Conservation (phyloP, 2,797 vertebrate genomes). For the Falco biarmicus region DNA sequence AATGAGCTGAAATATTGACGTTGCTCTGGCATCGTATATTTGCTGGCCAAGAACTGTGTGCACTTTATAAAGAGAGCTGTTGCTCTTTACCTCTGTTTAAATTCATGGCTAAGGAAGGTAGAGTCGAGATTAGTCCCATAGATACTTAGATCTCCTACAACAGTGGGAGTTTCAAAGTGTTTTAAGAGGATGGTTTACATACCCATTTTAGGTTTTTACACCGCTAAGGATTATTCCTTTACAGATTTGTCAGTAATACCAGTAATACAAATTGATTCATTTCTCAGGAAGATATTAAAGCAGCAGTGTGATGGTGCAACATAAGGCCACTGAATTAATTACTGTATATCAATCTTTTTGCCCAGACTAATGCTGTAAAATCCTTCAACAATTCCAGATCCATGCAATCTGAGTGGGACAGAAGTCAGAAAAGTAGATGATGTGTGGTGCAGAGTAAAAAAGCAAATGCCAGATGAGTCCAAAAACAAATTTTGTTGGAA, state of each 20-base stretch:
- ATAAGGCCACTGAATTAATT: neutral
- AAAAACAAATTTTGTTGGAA: constrained; percentile 11
- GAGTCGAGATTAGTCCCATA: neutral
- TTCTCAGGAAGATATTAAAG: neutral
- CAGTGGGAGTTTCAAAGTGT: neutral
- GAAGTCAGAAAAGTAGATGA: neutral
- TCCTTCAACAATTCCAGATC: neutral
- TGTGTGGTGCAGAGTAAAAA: neutral
- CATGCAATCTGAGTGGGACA: neutral
- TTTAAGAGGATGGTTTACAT: neutral
- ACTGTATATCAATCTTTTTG: neutral
- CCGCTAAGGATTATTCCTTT: neutral
- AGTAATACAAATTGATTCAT: neutral
- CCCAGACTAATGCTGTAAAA: neutral
- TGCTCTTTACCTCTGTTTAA: neutral
- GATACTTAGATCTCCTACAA: neutral
- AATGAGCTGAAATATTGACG: neutral
- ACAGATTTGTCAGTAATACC: neutral
- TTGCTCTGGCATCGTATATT: neutral
- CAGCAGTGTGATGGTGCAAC: neutral
- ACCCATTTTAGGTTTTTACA: neutral
- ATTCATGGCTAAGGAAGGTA: neutral
- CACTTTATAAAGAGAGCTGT: neutral
- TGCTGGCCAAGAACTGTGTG: neutral
- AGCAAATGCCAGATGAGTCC: constrained; percentile 10